A percentile compares a stretch with the other conserved stretches of the same genome.
Evolutionary conservation across 2,797 vertebrate species (phyloP).

Genomic region (Coilia nasus): DNA sequence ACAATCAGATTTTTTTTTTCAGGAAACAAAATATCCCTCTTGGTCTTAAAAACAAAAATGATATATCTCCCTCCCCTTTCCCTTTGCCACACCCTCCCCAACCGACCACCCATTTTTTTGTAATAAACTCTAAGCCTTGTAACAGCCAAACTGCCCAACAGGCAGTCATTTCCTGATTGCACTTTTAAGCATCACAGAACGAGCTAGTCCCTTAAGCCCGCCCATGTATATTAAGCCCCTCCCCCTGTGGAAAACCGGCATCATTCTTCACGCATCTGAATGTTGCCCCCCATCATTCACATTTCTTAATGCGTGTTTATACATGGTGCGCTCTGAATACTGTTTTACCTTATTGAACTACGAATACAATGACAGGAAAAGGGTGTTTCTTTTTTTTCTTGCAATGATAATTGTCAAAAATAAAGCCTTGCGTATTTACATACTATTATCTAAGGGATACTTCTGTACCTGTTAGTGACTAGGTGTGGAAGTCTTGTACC

Average conservation of each 20-base stretch:
- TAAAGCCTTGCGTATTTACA: conserved; percentile 67
- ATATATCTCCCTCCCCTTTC: conserved; percentile 1
- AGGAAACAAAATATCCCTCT: conserved; percentile 26
- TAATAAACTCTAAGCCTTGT: not conserved
- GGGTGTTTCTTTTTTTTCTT: conserved; percentile 55
- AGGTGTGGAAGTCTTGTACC: not conserved
- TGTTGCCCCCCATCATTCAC: not conserved
- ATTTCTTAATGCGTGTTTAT: not conserved
- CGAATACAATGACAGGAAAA: conserved; percentile 64
- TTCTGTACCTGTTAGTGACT: not conserved
- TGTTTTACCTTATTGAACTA: conserved; percentile 61
- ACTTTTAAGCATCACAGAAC: conserved; percentile 11
- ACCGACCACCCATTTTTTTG: not conserved
- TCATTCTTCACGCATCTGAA: not conserved
- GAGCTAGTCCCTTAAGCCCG: not conserved
- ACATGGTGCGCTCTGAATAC: not conserved
- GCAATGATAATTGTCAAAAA: conserved; percentile 68
- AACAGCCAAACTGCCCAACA: not conserved
- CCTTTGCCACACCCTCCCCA: conserved; percentile 22
- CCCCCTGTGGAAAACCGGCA: not conserved
- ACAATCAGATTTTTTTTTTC: conserved; percentile 48
- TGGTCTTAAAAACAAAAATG: conserved; percentile 47
- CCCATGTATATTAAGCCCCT: not conserved
- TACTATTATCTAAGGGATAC: conserved; percentile 52
- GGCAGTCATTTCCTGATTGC: conserved; percentile 14